Base-by-base conservation (phyloP, 2,888 invertebrate genomes). In the Sminthurides aquaticus region DNA sequence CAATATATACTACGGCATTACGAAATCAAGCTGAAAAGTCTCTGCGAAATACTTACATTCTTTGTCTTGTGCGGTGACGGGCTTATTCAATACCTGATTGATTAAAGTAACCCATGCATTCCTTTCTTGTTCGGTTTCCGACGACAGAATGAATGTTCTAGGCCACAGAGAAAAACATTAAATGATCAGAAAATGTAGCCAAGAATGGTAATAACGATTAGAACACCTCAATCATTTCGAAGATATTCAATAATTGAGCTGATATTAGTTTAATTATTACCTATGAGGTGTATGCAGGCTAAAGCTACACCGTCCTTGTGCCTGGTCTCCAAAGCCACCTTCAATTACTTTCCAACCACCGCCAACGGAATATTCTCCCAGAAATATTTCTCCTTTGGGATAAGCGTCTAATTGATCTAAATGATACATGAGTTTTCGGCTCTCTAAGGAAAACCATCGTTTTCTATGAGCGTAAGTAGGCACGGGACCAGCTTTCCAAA, bases 391-490 rank as follows among this genome's bases (percentile, higher is more conserved):
- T 58, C 92, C 92, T 80, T 91, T 92, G 0, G 93, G 91, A 80
- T 89, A 88, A 1, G 92, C 89, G 76, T 91, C 90, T 78, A 92
- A 80, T 1, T 89, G 88, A 76, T 91, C 90, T 76, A 91, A 89
- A 76, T 91, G 90, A 76, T 94, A 94, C 91, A 92, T 92, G n/a
- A 94, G 81, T 78, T 91, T 92, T 70, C 93, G 84, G 75, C 89
- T 87, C 75, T 92, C 92, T 54, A 94, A 79, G 0, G 91, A 91
- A 78, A 92, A 92, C 93, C 93, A 94, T 57, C 93, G 81, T 73
- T 88, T 86, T 72, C 89, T 86, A 77, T 90, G 92, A 0, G 88
- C 88, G 76, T 93, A 92, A 2, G 86, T 86, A 1, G 84, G 82
- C 65, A 87, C 81, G 0, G 93, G 93, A 0, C 93, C 93, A 1